A percentile compares a stretch with the other conserved stretches of the same genome.
Conservation (phyloP, 2,888 invertebrate species). For the Napeogenes inachia region DNA sequence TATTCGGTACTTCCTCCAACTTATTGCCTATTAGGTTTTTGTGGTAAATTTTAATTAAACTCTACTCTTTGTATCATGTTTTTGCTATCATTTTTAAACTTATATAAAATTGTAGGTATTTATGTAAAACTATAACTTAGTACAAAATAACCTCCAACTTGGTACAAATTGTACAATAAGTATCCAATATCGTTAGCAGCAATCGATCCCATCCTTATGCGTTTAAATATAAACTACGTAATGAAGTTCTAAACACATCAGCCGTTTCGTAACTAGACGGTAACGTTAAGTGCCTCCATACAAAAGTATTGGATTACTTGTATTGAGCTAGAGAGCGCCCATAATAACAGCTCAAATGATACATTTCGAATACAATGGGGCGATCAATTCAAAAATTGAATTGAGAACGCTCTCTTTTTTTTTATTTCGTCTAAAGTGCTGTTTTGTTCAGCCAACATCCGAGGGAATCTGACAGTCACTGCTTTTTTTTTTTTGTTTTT, state of each 20-base stretch:
- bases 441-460: conserved; percentile 76
- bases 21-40: conserved; percentile 71
- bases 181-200: conserved; percentile 16
- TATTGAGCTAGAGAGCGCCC: conserved; percentile 67
- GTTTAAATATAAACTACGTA: conserved; percentile 43
- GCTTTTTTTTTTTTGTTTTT: conserved; percentile 66
- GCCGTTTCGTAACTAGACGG: conserved; percentile 57
- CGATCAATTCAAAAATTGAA: conserved; percentile 79
- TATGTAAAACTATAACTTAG: not conserved
- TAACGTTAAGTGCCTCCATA: conserved; percentile 73
- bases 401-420: conserved; percentile 76
- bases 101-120: conserved; percentile 18
- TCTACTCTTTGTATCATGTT: conserved; percentile 12
- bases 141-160: too few relatives aligned
- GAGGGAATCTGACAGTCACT: conserved; percentile 76
- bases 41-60: conserved; percentile 53
- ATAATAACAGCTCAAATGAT: conserved; percentile 78
- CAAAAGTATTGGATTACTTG: conserved; percentile 77
- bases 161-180: conserved; percentile 7
- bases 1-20: conserved; percentile 70
- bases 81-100: not conserved
- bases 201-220: conserved; percentile 29
- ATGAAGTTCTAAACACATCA: conserved; percentile 52
- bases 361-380: conserved; percentile 78
- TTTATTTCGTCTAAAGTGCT: conserved; percentile 74